Evolutionary conservation across 2,888 invertebrate genomes (phyloP), one percentile per base, ranked within the genome.

Genomic region (Fissipunctia ypsillon): DNA sequence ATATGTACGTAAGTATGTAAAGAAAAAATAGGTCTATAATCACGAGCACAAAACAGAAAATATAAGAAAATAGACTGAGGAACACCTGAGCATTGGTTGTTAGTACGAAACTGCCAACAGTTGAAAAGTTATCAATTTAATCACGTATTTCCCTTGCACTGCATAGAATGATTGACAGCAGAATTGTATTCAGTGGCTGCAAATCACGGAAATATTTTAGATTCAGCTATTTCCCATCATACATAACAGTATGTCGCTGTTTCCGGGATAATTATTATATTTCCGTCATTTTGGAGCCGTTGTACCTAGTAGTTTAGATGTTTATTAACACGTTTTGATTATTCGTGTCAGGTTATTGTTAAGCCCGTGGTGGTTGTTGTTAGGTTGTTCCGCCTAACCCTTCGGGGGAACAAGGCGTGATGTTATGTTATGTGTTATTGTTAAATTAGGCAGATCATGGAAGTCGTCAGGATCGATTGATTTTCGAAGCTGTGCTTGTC

Each of bases 231-330:
- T 35, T 54, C 16, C 35, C 16, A 43, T 25, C 9, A 59, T 22
- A 59, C 35, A 3, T 25, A n/a, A 38, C 52, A 61, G 28, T 56
- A 45, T 45, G 31, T 16, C 28, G 1, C n/a, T 19, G 45, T 61
- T 73, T 74, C 61, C 28, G 9, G n/a, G 43, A 43, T 61, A 72
- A 25, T 72, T 54, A 61, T 19, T 73, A 35, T 50, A 41, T 7
- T 6, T 31, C 31, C 9, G 19, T 0, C n/a, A 50, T 50, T 50
- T 72, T 25, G 57, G 7, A 31, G 3, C 31, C 25, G n/a, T n/a
- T n/a, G 14, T 22, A n/a, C 25, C 0, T 50, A 50, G 19, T 45
- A 28, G 25, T 28, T 38, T 6, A 38, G 71, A 45, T 45, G 45
- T 56, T 28, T 25, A 69, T n/a, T 22, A 16, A 19, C 31, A 16